Evolutionary conservation across 2,888 invertebrate species (phyloP), one percentile per base, ranked within the genome.

Genomic region (Caenorhabditis imperialis): DNA sequence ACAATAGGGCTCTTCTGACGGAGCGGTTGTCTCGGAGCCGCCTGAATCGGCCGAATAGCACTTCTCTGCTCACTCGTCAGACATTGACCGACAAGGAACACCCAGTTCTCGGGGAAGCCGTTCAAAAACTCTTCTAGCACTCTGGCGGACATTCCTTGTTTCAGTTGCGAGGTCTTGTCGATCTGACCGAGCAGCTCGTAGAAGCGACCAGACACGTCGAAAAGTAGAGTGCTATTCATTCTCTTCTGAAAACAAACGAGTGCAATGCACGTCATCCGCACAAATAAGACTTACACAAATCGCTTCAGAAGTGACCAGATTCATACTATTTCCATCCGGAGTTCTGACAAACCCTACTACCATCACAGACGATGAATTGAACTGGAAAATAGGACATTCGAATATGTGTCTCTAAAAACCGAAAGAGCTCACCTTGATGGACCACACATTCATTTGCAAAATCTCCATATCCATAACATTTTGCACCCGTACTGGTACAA

Each of bases 401-500:
- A n/a, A n/a, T n/a, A n/a, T n/a, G n/a, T n/a, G n/a, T n/a, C n/a
- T n/a, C n/a, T n/a, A n/a, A n/a, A n/a, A n/a, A n/a, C n/a, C n/a
- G n/a, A 35, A 35, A 16, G 20, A 37, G 16, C 14, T 60, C 20
- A 75, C 74, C 47, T 75, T 69, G 3, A 75, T 57, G 1, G 69
- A 61, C 74, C 74, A 75, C 23, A 75, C 16, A 18, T 62, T 62
- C n/a, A 75, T 42, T 6, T 47, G 51, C 33, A 69, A 8, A 16
- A 62, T 58, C 16, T 69, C 62, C 63, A 69, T 69, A 37, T 75
- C 63, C 8, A 69, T 16, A 12, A 75, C 69, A 75, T 75, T 69
- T 58, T 62, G 74, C n/a, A 74, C 61, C 14, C 61, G 51, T n/a
- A 30, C 44, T 4, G 74, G 74, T 10, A 74, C 27, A 20, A 74